Evolutionary conservation across 2,113 vertebrate species (phyloP).

Genomic region (Channa maculata): DNA sequence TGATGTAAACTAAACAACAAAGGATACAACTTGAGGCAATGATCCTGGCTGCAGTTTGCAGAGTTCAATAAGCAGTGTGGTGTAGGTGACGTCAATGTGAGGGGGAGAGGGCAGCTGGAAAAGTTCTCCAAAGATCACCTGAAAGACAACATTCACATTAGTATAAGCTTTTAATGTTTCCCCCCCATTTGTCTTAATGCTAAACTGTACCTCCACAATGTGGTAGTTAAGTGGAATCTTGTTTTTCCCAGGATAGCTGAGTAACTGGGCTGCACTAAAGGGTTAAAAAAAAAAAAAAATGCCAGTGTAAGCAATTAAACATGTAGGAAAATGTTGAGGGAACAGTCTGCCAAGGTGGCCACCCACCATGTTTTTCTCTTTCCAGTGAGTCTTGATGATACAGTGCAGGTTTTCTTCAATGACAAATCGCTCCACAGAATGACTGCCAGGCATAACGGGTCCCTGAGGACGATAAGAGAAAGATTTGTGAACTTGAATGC

Average conservation of each 20-base stretch:
- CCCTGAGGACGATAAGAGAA: conserved; percentile 80
- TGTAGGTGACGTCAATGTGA: conserved; percentile 97
- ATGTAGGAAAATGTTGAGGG: too few species aligned
- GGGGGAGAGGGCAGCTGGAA: conserved; percentile 92
- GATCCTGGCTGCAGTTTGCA: conserved; percentile 98
- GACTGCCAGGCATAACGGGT: conserved; percentile 98
- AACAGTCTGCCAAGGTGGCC: accelerated
- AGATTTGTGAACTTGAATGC: not conserved
- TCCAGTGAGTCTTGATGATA: conserved; percentile 98
- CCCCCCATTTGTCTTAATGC: not conserved
- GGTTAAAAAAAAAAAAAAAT: not conserved
- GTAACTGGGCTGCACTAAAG: conserved; percentile 92
- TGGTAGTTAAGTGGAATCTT: conserved; percentile 99
- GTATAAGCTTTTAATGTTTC: accelerated
- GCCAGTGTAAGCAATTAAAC: too few species aligned
- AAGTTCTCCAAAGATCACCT: conserved; percentile 97
- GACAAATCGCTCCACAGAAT: conserved; percentile 96
- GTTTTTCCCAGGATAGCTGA: conserved; percentile 97
- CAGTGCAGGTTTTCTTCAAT: conserved; percentile 98
- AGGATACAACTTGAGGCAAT: conserved; percentile 99
- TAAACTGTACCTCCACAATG: conserved; percentile 91
- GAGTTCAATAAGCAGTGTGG: conserved; percentile 96
- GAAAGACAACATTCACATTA: not conserved
- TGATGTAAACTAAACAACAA: conserved; percentile 20
- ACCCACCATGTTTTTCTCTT: conserved; percentile 94